Evolutionary conservation across 2,797 vertebrate genomes (phyloP).

Genomic region (Tiaroga cobitis): DNA sequence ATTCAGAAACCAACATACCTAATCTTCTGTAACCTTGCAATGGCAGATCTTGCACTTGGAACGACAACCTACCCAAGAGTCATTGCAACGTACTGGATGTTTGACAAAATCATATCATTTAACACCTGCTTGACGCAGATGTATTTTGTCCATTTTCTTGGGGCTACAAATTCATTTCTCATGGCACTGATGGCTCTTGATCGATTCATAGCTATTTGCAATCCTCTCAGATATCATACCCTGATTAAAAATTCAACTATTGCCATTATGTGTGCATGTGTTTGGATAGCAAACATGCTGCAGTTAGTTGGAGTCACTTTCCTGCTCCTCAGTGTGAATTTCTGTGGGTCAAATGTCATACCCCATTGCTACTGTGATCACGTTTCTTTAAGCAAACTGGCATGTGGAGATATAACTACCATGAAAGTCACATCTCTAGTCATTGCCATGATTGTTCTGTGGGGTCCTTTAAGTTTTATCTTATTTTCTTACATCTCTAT

Average conservation of each 20-base stretch:
- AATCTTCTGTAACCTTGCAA: conserved; percentile 71
- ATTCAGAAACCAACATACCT: conserved; percentile 72
- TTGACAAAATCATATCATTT: conserved; percentile 63
- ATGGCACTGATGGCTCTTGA: conserved; percentile 74
- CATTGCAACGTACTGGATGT: conserved; percentile 71
- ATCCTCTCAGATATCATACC: conserved; percentile 69
- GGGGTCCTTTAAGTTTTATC: conserved; percentile 63
- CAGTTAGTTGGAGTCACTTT: neutral
- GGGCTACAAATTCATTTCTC: conserved; percentile 66
- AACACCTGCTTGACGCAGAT: conserved; percentile 70
- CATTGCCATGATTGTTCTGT: conserved; percentile 32
- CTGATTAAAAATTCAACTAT: conserved; percentile 50
- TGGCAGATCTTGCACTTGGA: conserved; percentile 71
- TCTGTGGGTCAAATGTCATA: conserved; percentile 51
- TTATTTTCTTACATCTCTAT: conserved; percentile 74
- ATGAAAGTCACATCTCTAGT: neutral
- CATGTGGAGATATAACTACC: conserved; percentile 34
- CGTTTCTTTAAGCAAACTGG: conserved; percentile 18
- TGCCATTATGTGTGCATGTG: conserved; percentile 2
- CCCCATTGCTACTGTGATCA: conserved; percentile 50
- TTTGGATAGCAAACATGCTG: conserved; percentile 38
- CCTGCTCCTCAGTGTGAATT: neutral
- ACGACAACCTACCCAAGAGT: conserved; percentile 71
- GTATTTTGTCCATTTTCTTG: conserved; percentile 73
- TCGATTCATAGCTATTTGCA: conserved; percentile 70